phyloP scores from a whole-genome alignment of 2,113 vertebrate genomes.

The Poeciliopsis turrubarensis region DNA sequence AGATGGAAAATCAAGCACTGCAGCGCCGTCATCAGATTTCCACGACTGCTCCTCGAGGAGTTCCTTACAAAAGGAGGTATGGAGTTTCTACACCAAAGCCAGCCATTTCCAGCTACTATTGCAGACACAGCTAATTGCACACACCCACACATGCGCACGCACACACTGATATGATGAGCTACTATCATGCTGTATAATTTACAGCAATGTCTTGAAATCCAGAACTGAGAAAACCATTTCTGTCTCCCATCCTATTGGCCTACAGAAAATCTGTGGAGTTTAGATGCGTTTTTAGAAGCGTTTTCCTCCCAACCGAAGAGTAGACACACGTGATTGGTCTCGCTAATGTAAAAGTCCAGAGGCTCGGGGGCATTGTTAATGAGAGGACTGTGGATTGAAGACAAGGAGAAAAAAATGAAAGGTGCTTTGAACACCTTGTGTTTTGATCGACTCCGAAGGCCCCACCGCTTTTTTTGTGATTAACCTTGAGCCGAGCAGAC shows the following conservation, averaged over 20 bases:
- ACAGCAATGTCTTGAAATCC: conserved; percentile 25
- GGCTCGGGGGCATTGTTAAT: conserved; percentile 29
- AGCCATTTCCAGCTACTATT: conserved; percentile 41
- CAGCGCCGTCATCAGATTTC: conserved; percentile 24
- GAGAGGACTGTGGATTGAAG: conserved; percentile 22
- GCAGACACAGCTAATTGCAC: conserved; percentile 16
- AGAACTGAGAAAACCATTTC: conserved; percentile 30
- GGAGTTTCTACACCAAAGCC: conserved; percentile 33
- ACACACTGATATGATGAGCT: neutral
- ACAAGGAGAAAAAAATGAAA: conserved; percentile 29
- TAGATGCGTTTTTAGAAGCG: neutral
- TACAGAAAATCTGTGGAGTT: neutral
- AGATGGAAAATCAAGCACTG: conserved; percentile 48
- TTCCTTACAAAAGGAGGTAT: conserved; percentile 32
- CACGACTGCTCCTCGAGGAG: conserved; percentile 34
- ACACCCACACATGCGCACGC: conserved; percentile 12
- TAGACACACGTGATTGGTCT: conserved; percentile 1
- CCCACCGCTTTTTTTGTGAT: conserved; percentile 21
- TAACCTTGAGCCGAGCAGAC: conserved; percentile 65
- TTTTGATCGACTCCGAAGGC: conserved; percentile 20
- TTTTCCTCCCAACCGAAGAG: neutral
- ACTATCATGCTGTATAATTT: too few relatives aligned
- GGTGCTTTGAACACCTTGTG: conserved; percentile 14
- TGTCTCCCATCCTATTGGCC: conserved; percentile 9
- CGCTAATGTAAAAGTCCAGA: conserved; percentile 31